Conservation (phyloP, 2,113 vertebrate genomes). For the Tonatia bakeri region DNA sequence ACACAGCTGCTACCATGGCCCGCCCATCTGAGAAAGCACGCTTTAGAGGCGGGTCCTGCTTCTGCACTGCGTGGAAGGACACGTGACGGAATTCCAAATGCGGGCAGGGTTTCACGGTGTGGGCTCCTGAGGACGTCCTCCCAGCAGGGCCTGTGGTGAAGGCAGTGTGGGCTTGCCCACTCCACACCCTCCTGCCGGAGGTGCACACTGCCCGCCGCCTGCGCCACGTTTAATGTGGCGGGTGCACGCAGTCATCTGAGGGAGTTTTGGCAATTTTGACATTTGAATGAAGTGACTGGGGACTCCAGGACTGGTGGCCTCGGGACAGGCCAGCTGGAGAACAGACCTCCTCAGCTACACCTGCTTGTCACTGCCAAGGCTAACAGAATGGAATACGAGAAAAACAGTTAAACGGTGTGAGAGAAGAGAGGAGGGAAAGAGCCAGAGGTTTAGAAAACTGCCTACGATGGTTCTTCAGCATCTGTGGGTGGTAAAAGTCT, state of each 20-base stretch:
- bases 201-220: no score
- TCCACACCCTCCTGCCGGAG: accelerated
- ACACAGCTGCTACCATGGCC: not conserved
- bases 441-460: not conserved
- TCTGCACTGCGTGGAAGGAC: not conserved
- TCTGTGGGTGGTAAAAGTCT: not conserved
- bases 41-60: not conserved
- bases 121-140: not conserved
- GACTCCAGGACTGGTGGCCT: not conserved
- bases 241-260: not conserved
- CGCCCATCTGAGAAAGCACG: not conserved
- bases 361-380: not conserved
- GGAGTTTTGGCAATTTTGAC: not conserved
- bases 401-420: no score
- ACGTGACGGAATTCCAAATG: accelerated
- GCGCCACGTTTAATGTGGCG: not conserved
- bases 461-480: not conserved
- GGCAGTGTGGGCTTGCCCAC: accelerated
- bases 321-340: not conserved
- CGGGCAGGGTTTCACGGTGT: no score
- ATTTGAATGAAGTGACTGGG: not conserved
- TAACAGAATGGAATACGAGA: not conserved
- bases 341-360: not conserved
- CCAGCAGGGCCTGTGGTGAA: no score
- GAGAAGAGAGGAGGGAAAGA: not conserved